Evolutionary conservation across 2,113 vertebrate genomes (phyloP).

Genomic region (Cervus canadensis): DNA sequence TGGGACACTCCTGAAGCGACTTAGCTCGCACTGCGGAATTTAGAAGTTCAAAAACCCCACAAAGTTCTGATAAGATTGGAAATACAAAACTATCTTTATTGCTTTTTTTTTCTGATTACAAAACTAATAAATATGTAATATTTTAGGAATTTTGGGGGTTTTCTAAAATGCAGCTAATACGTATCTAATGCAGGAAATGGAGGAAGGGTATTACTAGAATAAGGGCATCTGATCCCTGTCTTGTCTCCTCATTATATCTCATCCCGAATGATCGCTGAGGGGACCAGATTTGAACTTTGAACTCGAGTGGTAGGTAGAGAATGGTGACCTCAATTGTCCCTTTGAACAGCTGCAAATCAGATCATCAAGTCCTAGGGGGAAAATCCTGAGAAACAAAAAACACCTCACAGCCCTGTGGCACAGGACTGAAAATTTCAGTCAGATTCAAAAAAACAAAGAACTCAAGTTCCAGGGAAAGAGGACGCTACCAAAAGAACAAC

Average conservation of each 20-base stretch:
- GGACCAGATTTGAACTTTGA: neutral
- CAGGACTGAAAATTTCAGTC: neutral
- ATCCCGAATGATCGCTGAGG: neutral
- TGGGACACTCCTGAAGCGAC: neutral
- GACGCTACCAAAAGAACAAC: neutral
- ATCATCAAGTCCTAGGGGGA: neutral
- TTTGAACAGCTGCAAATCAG: neutral
- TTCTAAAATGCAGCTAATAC: constrained; percentile 7
- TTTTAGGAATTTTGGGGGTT: neutral
- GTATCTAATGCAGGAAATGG: neutral
- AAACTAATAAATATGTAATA: neutral
- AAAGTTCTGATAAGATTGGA: neutral
- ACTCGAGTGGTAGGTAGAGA: neutral
- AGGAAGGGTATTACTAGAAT: neutral
- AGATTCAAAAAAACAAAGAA: neutral
- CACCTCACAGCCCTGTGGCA: neutral
- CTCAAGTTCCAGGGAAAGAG: neutral
- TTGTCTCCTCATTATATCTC: neutral
- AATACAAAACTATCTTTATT: neutral
- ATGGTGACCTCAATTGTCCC: neutral
- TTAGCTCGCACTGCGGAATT: neutral
- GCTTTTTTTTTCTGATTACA: constrained; percentile 4
- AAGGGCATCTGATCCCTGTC: neutral
- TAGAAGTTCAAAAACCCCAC: neutral
- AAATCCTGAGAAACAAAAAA: neutral